Percentiles rank a stretch among this genome's conserved stretches.
Evolutionary conservation across 2,888 invertebrate genomes (phyloP).

Genomic region (Drosophila buzzatii): DNA sequence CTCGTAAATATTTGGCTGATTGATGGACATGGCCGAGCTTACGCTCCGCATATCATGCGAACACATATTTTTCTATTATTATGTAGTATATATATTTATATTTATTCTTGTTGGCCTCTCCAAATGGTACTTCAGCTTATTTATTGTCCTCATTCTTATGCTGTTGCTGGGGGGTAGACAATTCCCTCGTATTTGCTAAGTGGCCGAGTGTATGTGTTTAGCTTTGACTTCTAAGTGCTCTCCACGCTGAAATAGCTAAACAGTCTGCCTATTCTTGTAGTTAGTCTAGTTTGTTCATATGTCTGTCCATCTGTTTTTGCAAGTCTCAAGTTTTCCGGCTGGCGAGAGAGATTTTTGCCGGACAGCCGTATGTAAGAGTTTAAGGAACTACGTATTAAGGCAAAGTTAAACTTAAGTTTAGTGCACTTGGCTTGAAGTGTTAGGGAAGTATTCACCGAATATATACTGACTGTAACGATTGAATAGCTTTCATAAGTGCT

Average conservation of each 20-base stretch:
- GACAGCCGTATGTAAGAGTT: constrained; percentile 25
- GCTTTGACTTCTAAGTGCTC: constrained; percentile 39
- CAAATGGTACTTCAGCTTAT: constrained; percentile 61
- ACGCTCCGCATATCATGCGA: constrained; percentile 27
- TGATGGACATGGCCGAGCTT: constrained; percentile 33
- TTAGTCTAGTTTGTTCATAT: constrained; percentile 11
- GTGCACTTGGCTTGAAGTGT: constrained; percentile 33
- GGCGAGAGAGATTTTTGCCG: constrained; percentile 30
- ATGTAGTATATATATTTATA: constrained; percentile 9
- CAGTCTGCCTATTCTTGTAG: constrained; percentile 33
- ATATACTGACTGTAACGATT: neutral
- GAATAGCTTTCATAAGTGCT: constrained; percentile 7
- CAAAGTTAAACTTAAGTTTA: constrained; percentile 24
- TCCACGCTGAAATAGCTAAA: constrained; percentile 47
- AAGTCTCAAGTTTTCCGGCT: constrained; percentile 40
- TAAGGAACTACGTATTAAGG: constrained; percentile 41
- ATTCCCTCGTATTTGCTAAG: constrained; percentile 11
- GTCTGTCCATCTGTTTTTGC: constrained; percentile 3
- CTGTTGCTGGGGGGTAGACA: constrained; percentile 21
- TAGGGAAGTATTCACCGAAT: constrained; percentile 28
- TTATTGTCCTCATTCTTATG: constrained; percentile 54
- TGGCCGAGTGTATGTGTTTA: constrained; percentile 34
- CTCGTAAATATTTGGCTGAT: constrained; percentile 65
- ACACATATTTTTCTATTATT: constrained; percentile 34
- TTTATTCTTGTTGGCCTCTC: constrained; percentile 33